These are phyloP conservation scores for Bambusicola thoracicus DNA, from an alignment of 2,113 vertebrate species.

Conservation along the genomic window DNA sequence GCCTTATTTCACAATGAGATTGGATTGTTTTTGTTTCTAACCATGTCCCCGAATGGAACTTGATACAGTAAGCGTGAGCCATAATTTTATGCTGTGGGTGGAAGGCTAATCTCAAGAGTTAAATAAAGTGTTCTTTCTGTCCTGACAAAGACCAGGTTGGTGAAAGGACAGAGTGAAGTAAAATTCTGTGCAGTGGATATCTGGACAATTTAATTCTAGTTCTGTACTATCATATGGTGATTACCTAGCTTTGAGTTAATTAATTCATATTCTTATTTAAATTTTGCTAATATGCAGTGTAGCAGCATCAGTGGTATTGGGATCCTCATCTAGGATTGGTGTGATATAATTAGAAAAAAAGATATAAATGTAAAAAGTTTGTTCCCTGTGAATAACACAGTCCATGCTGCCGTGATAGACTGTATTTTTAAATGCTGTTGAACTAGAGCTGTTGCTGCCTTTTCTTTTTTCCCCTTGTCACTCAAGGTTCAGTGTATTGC, in stretches of 20 bases:
- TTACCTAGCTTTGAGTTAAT: not conserved
- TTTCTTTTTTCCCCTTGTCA: not conserved
- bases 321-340: not conserved
- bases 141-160: not conserved
- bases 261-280: not conserved
- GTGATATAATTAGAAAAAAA: not conserved
- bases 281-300: not conserved
- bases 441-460: not conserved
- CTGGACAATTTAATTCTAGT: not conserved
- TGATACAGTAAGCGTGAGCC: not conserved
- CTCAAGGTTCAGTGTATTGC: not conserved
- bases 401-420: not conserved
- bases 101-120: not conserved
- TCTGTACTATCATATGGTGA: not conserved
- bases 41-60: not conserved
- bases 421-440: not conserved
- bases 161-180: not conserved
- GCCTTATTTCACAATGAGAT: not conserved
- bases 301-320: not conserved
- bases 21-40: not conserved
- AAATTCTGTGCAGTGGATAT: not conserved
- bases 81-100: not conserved
- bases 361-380: not conserved
- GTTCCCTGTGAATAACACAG: not conserved
- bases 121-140: not conserved